phyloP scores from a whole-genome alignment of 2,888 invertebrate genomes.

The Mylabris sibirica region DNA sequence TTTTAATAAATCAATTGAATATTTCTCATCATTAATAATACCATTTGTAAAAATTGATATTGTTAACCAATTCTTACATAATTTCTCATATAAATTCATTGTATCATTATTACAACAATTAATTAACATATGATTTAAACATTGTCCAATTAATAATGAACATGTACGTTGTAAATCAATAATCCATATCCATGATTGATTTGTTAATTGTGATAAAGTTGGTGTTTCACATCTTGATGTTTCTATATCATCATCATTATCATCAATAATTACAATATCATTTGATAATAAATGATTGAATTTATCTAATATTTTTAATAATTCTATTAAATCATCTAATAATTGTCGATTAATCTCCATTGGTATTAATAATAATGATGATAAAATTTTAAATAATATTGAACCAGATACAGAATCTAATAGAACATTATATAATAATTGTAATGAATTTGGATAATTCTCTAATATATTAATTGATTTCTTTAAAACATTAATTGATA shows the following conservation, averaged over 20 bases:
- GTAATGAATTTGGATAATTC: slow-evolving; percentile 54
- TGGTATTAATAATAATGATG: slow-evolving; percentile 66
- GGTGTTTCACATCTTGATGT: slow-evolving; percentile 62
- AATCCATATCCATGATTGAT: slow-evolving; percentile 66
- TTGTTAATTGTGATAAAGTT: slow-evolving; percentile 61
- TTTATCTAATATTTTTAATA: slow-evolving; percentile 58
- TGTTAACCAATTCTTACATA: slow-evolving; percentile 61
- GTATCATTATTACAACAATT: slow-evolving; percentile 56
- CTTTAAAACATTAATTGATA: slow-evolving; percentile 53
- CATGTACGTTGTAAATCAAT: slow-evolving; percentile 68
- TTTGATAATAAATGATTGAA: slow-evolving; percentile 59
- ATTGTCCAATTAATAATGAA: slow-evolving; percentile 68
- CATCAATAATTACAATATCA: slow-evolving; percentile 54
- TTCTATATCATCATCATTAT: slow-evolving; percentile 26
- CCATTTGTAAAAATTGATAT: slow-evolving; percentile 59
- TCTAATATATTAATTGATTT: slow-evolving; percentile 56
- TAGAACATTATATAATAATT: slow-evolving; percentile 62
- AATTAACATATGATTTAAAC: slow-evolving; percentile 66
- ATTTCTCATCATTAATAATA: slow-evolving; percentile 45
- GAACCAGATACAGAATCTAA: slow-evolving; percentile 66
- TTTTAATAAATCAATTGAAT: slow-evolving; percentile 38
- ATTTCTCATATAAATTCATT: slow-evolving; percentile 59
- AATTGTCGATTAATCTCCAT: slow-evolving; percentile 57
- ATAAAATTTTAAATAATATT: slow-evolving; percentile 66
- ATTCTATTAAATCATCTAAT: slow-evolving; percentile 56